These are phyloP conservation scores for Nymphalis io DNA, from an alignment of 1,140 invertebrate species.

Conservation along the genomic window DNA sequence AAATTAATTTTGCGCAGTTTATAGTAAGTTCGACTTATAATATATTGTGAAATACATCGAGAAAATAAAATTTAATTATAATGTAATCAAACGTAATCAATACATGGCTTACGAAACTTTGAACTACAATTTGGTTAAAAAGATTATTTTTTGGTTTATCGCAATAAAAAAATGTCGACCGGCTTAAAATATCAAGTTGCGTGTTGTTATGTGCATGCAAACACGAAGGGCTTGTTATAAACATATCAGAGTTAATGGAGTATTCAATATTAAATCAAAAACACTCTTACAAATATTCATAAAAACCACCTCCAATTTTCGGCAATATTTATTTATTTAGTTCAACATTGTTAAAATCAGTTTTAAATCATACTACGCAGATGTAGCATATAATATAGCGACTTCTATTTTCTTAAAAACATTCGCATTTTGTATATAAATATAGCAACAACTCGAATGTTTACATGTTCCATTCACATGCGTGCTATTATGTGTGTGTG, in stretches of 20 bases:
- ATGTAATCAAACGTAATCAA: neutral
- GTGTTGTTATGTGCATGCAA: conserved; percentile 16
- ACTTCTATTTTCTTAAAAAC: conserved; percentile 23
- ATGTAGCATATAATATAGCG: conserved; percentile 13
- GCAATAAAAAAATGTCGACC: conserved; percentile 18
- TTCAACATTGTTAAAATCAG: conserved; percentile 21
- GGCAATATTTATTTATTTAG: conserved; percentile 7
- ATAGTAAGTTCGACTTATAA: neutral
- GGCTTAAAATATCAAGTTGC: conserved; percentile 21
- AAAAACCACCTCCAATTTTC: neutral
- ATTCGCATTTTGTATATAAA: conserved; percentile 27
- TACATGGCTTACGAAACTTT: neutral
- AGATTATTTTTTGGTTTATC: conserved; percentile 6
- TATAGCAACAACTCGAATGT: conserved; percentile 51
- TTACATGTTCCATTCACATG: conserved; percentile 76
- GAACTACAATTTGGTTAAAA: neutral
- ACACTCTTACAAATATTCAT: neutral
- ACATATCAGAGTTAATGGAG: conserved; percentile 14
- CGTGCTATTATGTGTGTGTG: conserved; percentile 53
- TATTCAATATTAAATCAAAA: conserved; percentile 3
- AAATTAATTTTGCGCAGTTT: conserved; percentile 34
- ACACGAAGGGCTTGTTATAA: conserved; percentile 22
- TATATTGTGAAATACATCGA: too few relatives aligned
- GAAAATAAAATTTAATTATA: neutral
- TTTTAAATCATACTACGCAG: conserved; percentile 22